These are phyloP conservation scores for Athalia cordata DNA, from an alignment of 2,888 invertebrate species.

Conservation along the genomic window DNA sequence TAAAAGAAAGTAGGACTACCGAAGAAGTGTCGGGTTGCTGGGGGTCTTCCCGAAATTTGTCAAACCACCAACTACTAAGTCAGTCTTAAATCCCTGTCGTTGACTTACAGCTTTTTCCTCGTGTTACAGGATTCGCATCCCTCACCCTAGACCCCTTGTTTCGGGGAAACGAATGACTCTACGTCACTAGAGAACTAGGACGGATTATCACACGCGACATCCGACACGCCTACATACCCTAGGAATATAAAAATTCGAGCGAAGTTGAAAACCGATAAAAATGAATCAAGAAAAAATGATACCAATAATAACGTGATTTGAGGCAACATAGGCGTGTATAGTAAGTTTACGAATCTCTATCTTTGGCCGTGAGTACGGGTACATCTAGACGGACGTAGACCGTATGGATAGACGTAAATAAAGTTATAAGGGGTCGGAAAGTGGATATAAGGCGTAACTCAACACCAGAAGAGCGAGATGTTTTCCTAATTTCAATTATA, in stretches of 20 bases:
- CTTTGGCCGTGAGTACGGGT: too few species aligned
- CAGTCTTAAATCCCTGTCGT: slow-evolving; percentile 20
- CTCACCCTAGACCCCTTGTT: slow-evolving; percentile 57
- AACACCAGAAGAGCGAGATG: too few species aligned
- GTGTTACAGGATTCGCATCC: slow-evolving; percentile 57
- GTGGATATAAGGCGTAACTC: too few species aligned
- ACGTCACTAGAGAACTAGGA: slow-evolving; percentile 52
- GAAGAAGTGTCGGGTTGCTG: slow-evolving; percentile 17
- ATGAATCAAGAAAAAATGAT: not conserved
- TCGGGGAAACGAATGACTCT: slow-evolving; percentile 55
- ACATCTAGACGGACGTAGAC: too few species aligned
- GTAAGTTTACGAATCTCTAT: too few species aligned
- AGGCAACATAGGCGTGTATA: not conserved
- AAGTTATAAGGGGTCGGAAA: too few species aligned
- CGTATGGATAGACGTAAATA: too few species aligned
- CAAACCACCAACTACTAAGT: slow-evolving; percentile 18
- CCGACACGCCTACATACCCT: not conserved
- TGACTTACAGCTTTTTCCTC: slow-evolving; percentile 47
- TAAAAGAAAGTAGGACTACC: not conserved
- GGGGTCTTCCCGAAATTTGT: slow-evolving; percentile 30
- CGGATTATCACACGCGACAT: slow-evolving; percentile 54
- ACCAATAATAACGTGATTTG: not conserved
- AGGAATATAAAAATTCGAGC: not conserved
- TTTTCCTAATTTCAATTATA: too few species aligned
- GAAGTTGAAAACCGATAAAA: not conserved